A percentile compares a stretch with the other conserved stretches of the same genome.
Conservation (phyloP, 1,140 invertebrate species). For the Bacillus rossius region DNA sequence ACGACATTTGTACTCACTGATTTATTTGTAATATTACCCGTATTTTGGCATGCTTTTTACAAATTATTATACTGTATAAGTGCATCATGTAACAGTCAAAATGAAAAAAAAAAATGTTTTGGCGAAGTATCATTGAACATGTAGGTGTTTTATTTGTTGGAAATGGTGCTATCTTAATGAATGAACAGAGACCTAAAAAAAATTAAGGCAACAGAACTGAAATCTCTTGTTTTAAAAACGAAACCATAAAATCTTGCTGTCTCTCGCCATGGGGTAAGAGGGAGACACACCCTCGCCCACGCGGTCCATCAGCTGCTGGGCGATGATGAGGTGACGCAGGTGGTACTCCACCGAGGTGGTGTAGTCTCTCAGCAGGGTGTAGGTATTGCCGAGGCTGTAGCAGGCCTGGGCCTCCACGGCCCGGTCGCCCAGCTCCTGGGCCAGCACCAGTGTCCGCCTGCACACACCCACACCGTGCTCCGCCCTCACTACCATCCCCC, state of each 20-base stretch:
- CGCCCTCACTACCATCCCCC: no score
- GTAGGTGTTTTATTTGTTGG: no score
- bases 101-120: no score
- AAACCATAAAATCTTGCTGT: no score
- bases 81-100: no score
- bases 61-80: no score
- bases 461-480: conserved; percentile 24
- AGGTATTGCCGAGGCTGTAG: conserved; percentile 95
- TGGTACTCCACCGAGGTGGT: conserved; percentile 90
- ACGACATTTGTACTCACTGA: background rate
- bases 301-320: conserved; percentile 81
- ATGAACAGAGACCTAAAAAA: background rate
- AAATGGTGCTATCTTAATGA: background rate
- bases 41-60: background rate
- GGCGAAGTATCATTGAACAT: no score
- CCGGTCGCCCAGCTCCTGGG: conserved; percentile 81
- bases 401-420: conserved; percentile 96
- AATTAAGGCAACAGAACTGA: conserved; percentile 1
- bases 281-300: conserved; percentile 66
- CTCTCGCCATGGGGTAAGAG: background rate
- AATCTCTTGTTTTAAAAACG: no score
- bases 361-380: conserved; percentile 91
- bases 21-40: background rate
- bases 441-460: conserved; percentile 76
- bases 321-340: conserved; percentile 85